A percentile compares a stretch with the other conserved stretches of the same genome.
These are phyloP conservation scores for Eupleurogrammus muticus DNA, from an alignment of 2,797 vertebrate species.

Conservation along the genomic window DNA sequence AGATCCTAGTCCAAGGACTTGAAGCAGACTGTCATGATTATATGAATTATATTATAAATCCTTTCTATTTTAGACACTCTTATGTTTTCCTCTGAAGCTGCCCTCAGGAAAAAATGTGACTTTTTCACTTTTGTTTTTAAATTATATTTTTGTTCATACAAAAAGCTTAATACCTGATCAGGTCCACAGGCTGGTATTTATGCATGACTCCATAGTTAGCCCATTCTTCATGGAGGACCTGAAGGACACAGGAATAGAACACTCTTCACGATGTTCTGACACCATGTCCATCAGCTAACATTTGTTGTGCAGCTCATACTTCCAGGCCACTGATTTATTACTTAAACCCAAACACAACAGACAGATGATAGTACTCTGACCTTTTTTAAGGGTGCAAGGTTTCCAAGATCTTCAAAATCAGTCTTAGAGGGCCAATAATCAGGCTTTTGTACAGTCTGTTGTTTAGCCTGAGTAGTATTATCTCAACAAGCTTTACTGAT, in stretches of 20 bases:
- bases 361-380: not conserved
- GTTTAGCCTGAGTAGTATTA: not conserved
- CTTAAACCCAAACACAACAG: not conserved
- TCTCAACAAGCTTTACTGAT: not conserved
- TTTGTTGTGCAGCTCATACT: not conserved
- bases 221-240: conserved; percentile 97
- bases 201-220: conserved; percentile 96
- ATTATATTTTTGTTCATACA: too few species aligned
- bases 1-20: too few species aligned
- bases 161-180: conserved; percentile 89
- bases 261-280: not conserved
- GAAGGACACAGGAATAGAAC: conserved; percentile 30
- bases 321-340: too few species aligned
- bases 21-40: too few species aligned
- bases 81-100: too few species aligned
- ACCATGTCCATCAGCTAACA: not conserved
- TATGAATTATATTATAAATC: too few species aligned
- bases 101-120: too few species aligned
- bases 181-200: conserved; percentile 96
- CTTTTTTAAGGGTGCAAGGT: not conserved
- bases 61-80: too few species aligned
- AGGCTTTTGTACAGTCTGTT: not conserved
- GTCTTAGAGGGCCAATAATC: not conserved
- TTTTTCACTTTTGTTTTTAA: too few species aligned
- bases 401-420: not conserved